Conservation (phyloP, 2,888 invertebrate species). For the Sarcophaga subvicina region DNA sequence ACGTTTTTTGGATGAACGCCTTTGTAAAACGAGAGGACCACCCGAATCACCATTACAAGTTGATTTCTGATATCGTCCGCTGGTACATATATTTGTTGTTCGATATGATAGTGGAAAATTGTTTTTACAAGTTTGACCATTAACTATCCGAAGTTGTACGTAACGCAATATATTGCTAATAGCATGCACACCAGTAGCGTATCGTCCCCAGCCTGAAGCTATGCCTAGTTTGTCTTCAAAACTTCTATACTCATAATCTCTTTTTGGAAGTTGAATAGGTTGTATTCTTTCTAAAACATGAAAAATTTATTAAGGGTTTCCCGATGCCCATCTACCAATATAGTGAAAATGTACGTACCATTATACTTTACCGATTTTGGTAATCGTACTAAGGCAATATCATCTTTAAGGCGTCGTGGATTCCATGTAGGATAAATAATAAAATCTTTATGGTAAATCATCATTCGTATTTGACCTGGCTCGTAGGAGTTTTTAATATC, state of each 20-base stretch:
- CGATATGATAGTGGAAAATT: slow-evolving; percentile 80
- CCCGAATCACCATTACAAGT: slow-evolving; percentile 83
- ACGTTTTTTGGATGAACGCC: slow-evolving; percentile 75
- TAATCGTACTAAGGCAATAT: slow-evolving; percentile 78
- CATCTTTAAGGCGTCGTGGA: slow-evolving; percentile 78
- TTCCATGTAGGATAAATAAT: slow-evolving; percentile 80
- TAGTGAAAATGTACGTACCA: slow-evolving; percentile 72
- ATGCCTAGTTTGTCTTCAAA: slow-evolving; percentile 80
- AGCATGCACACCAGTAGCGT: slow-evolving; percentile 79
- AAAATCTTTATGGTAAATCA: slow-evolving; percentile 77
- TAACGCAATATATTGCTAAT: slow-evolving; percentile 81
- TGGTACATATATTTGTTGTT: slow-evolving; percentile 82
- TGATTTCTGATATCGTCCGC: slow-evolving; percentile 77
- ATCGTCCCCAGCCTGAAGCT: slow-evolving; percentile 83
- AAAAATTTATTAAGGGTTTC: slow-evolving; percentile 15
- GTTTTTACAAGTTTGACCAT: slow-evolving; percentile 80
- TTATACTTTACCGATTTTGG: slow-evolving; percentile 78
- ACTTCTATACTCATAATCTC: slow-evolving; percentile 77
- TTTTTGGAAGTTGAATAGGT: slow-evolving; percentile 79
- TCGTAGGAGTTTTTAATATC: slow-evolving; percentile 80
- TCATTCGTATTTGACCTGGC: slow-evolving; percentile 80
- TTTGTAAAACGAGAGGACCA: slow-evolving; percentile 78
- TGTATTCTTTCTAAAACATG: slow-evolving; percentile 79
- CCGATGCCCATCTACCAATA: not conserved
- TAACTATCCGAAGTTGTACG: slow-evolving; percentile 80